phyloP scores from a whole-genome alignment of 1,140 invertebrate genomes.

The Sminthurinus signatus region DNA sequence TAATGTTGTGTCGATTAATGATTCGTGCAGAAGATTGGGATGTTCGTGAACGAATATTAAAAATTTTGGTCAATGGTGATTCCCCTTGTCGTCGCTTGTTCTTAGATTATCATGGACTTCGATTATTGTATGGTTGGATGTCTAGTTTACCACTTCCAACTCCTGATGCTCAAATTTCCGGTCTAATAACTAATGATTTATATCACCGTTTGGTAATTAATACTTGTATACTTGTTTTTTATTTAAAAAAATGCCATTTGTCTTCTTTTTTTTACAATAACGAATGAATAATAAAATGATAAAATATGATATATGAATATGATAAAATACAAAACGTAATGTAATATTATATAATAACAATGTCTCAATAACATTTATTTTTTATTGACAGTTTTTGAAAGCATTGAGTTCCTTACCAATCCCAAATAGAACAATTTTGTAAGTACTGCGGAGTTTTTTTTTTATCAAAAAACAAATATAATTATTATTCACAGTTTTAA shows the following conservation, averaged over 20 bases:
- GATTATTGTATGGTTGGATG: conserved; percentile 87
- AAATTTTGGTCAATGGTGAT: conserved; percentile 62
- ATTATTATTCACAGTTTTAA: too few relatives aligned
- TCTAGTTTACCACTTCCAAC: conserved; percentile 52
- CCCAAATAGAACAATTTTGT: background rate
- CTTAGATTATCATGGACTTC: conserved; percentile 87
- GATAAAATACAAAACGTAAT: too few relatives aligned
- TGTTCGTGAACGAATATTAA: conserved; percentile 58
- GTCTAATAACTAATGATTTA: conserved; percentile 16
- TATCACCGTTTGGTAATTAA: conserved; percentile 33
- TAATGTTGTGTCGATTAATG: conserved; percentile 82
- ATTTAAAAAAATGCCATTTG: background rate
- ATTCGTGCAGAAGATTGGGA: conserved; percentile 76
- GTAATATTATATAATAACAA: too few relatives aligned
- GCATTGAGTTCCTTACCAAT: conserved; percentile 77
- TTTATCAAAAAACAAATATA: too few relatives aligned
- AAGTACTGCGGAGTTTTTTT: too few relatives aligned
- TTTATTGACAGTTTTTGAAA: conserved; percentile 63
- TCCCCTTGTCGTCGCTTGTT: conserved; percentile 77
- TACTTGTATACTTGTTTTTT: background rate
- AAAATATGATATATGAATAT: too few relatives aligned
- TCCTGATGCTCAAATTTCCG: background rate
- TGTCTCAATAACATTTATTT: too few relatives aligned
- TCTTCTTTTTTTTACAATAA: too few relatives aligned
- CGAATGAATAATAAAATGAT: too few relatives aligned